phyloP scores from a whole-genome alignment of 2,888 invertebrate species.

The Trissoscelio sp. region DNA sequence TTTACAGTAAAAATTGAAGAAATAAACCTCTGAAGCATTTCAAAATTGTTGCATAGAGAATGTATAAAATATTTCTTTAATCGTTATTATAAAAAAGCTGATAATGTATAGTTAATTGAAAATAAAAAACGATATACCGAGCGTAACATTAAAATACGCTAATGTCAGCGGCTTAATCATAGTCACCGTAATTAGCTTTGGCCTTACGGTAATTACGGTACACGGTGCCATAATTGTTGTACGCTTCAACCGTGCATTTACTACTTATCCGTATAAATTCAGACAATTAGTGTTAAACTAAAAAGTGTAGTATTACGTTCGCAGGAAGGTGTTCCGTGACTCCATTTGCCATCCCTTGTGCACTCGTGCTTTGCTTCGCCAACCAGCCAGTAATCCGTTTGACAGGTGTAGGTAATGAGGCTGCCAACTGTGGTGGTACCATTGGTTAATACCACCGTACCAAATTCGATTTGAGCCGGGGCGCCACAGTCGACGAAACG shows the following conservation, averaged over 20 bases:
- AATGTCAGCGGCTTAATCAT: conserved; percentile 21
- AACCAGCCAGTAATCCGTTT: conserved; percentile 92
- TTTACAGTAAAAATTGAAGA: too few species aligned
- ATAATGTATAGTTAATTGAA: conserved; percentile 2
- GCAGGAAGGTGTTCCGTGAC: conserved; percentile 92
- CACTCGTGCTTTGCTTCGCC: conserved; percentile 89
- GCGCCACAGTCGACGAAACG: conserved; percentile 94
- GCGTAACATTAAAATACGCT: conserved; percentile 11
- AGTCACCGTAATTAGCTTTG: conserved; percentile 20
- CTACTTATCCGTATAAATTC: conserved; percentile 31
- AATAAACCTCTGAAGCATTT: too few species aligned
- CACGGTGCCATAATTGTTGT: conserved; percentile 26
- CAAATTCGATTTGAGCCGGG: conserved; percentile 91
- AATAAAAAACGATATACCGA: conserved; percentile 7
- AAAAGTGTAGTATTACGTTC: conserved; percentile 86
- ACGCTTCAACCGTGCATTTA: conserved; percentile 9
- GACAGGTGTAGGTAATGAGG: conserved; percentile 91
- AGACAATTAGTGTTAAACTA: conserved; percentile 15
- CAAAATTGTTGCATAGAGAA: too few species aligned
- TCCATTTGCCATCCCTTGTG: conserved; percentile 94
- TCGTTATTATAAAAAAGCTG: background rate
- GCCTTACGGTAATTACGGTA: conserved; percentile 30
- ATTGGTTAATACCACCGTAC: conserved; percentile 89
- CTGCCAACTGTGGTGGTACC: conserved; percentile 93
- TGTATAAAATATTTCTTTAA: too few species aligned